These are phyloP conservation scores for Caenorhabditis panamensis DNA, from an alignment of 2,888 invertebrate species.

Conservation along the genomic window DNA sequence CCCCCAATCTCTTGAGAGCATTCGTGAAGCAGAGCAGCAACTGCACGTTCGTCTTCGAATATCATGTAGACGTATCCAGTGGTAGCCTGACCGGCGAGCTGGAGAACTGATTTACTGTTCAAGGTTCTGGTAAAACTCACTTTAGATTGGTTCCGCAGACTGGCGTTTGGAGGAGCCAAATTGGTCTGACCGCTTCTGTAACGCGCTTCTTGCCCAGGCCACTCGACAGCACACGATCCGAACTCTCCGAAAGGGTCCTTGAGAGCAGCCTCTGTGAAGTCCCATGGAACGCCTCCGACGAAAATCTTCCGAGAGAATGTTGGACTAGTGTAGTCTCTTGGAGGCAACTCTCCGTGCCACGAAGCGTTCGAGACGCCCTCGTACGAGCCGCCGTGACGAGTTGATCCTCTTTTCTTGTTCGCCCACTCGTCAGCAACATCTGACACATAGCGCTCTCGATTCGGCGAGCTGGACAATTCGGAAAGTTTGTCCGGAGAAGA, in stretches of 20 bases:
- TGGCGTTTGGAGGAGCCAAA: constrained; percentile 7
- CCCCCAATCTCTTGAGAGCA: constrained; percentile 88
- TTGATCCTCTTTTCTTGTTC: constrained; percentile 15
- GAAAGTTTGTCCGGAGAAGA: constrained; percentile 3
- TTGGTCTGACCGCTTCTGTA: constrained; percentile 53
- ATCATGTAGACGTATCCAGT: constrained; percentile 94
- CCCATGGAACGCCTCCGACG: constrained; percentile 87
- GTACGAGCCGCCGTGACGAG: constrained; percentile 20
- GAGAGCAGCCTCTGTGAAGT: constrained; percentile 70
- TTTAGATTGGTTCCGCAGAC: constrained; percentile 52
- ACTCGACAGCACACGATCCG: constrained; percentile 93
- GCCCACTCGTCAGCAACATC: constrained; percentile 3
- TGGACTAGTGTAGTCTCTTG: constrained; percentile 83
- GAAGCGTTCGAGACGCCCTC: constrained; percentile 6
- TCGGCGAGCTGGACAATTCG: neutral
- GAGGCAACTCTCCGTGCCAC: constrained; percentile 72
- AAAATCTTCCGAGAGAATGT: constrained; percentile 94
- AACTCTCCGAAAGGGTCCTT: constrained; percentile 83
- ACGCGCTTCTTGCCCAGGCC: constrained; percentile 92
- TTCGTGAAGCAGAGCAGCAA: constrained; percentile 89
- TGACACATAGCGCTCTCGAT: constrained; percentile 6
- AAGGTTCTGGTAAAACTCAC: constrained; percentile 13
- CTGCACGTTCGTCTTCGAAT: constrained; percentile 94
- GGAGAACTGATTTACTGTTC: neutral
- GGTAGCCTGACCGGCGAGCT: constrained; percentile 37